These are phyloP conservation scores for Litocranius walleri DNA, from an alignment of 2,113 vertebrate genomes.

Conservation along the genomic window DNA sequence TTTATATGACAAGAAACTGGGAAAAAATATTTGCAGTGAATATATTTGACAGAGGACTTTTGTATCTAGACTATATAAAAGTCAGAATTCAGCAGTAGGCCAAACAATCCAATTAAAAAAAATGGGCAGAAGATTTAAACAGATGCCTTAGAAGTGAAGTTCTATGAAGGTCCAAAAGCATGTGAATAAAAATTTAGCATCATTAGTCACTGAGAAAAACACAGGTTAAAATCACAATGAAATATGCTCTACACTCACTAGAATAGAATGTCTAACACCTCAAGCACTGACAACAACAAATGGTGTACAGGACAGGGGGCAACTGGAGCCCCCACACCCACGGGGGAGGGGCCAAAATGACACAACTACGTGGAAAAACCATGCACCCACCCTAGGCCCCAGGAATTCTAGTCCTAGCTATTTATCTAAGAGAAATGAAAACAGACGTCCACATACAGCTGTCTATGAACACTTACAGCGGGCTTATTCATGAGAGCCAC, in stretches of 20 bases:
- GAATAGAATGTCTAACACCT: not conserved
- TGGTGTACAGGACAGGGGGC: fast-evolving
- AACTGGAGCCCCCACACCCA: not conserved
- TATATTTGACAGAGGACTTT: not conserved
- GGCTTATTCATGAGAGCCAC: not conserved
- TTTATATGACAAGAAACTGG: not conserved
- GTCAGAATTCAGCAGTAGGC: not conserved
- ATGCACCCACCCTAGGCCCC: not conserved
- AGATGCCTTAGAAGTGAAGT: not conserved
- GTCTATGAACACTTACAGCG: not conserved
- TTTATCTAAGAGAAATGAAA: not conserved
- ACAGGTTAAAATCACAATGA: not conserved
- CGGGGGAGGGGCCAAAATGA: no score
- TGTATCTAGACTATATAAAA: not conserved
- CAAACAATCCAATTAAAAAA: not conserved
- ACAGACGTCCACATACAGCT: not conserved
- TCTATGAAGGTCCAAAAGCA: not conserved
- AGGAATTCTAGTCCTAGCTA: not conserved
- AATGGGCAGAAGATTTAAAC: not conserved
- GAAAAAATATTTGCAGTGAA: not conserved
- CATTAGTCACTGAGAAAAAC: not conserved
- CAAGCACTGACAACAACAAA: not conserved
- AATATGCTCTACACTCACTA: not conserved
- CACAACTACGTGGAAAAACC: not conserved
- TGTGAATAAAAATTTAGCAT: not conserved